Evolutionary conservation across 2,797 vertebrate genomes (phyloP).

Genomic region (Nothura maculosa): DNA sequence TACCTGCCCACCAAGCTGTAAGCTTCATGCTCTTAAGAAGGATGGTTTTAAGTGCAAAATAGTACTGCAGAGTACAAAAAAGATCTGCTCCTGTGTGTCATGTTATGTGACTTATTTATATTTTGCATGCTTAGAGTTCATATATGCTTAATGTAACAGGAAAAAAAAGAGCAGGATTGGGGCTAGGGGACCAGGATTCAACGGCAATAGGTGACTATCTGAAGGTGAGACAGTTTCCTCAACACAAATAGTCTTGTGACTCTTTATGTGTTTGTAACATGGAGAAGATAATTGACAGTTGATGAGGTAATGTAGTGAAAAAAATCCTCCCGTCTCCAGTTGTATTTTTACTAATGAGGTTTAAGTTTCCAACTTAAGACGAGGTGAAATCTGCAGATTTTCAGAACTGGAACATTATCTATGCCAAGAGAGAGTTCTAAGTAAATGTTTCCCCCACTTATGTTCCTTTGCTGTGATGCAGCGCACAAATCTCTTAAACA

Average conservation of each 20-base stretch:
- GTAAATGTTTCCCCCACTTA: not conserved
- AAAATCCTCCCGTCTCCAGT: not conserved
- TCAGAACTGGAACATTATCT: not conserved
- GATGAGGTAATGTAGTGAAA: not conserved
- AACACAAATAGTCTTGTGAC: not conserved
- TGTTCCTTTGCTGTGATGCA: not conserved
- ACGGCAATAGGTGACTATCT: not conserved
- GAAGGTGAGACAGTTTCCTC: not conserved
- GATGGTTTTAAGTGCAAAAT: not conserved
- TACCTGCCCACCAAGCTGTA: conserved; percentile 97
- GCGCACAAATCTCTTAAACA: rapidly evolving
- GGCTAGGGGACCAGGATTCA: not conserved
- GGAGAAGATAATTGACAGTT: not conserved
- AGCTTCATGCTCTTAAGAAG: conserved; percentile 68
- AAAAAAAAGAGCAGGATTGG: not conserved
- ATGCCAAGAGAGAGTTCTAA: not conserved
- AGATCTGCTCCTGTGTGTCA: not conserved
- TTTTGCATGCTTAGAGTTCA: not conserved
- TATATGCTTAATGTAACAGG: not conserved
- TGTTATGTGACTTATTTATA: rapidly evolving
- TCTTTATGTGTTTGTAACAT: not conserved
- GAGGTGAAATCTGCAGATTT: not conserved
- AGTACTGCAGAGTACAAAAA: not conserved
- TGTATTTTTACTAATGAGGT: not conserved
- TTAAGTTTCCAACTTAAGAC: not conserved